Base-by-base conservation (phyloP, 1,140 invertebrate genomes). In the Psilanteris sp. region DNA sequence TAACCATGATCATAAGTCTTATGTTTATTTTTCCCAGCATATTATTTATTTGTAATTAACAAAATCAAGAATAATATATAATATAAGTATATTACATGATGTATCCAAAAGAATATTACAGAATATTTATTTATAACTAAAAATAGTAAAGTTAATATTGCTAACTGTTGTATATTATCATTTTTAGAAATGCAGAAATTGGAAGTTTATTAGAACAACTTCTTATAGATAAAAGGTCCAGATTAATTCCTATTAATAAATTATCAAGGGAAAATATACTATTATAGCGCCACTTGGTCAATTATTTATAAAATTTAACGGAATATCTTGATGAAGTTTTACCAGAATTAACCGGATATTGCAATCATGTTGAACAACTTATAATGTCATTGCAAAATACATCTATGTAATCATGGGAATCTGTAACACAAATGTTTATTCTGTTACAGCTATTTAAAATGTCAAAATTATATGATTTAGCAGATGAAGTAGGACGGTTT, bases 401-500 rank as follows among this genome's bases (percentile, higher is more conserved):
- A 64, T 66, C 84, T 27, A 77, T 78, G 15, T 86, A 89, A 37
- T 79, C 81, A 7, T 89, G 85, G 31, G 82, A 87, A 13, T 74
- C 89, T 34, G 73, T 91, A n/a, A 86, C 90, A 26, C 87, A 90
- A 13, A 89, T 91, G 24, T 92, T 92, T 75, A 90, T 93, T 67
- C 67, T 92, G 1, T 82, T 90, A 8, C 91, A 93, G 37, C 76
- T 94, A 20, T 88, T 93, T 43, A 83, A 90, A 66, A 91, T 94
- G 16, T 80, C 89, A 8, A 83, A 88, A 44, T 79, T 85, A 0
- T 92, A 91, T 79, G 93, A 94, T 81, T 81, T 93, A 2, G 88
- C 90, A 3, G 93, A 94, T 81, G 91, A 92, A 81, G 91, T 90
- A 24, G 92, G 92, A 4, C 89, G 92, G 71, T 86, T 78, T 15